phyloP scores from a whole-genome alignment of 2,888 invertebrate species.

The Acrocera orbiculus region DNA sequence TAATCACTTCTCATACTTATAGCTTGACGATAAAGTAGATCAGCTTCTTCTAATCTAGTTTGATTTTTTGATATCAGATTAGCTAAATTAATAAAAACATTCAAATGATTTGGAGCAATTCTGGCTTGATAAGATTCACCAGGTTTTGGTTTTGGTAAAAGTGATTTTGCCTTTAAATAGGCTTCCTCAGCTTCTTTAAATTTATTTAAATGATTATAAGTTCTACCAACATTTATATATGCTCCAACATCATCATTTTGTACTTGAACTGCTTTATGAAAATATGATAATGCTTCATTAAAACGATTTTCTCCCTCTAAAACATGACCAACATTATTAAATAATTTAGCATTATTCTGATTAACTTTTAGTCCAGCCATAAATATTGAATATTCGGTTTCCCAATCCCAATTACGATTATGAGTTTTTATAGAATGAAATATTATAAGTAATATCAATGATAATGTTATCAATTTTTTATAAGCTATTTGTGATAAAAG shows the following conservation, averaged over 20 bases:
- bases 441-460: slow-evolving; percentile 49
- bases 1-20: slow-evolving; percentile 96
- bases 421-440: slow-evolving; percentile 80
- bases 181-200: slow-evolving; percentile 83
- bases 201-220: slow-evolving; percentile 79
- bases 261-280: slow-evolving; percentile 79
- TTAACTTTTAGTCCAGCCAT: slow-evolving; percentile 73
- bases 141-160: slow-evolving; percentile 77
- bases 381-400: slow-evolving; percentile 83
- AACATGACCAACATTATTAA: slow-evolving; percentile 94
- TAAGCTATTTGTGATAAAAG: slow-evolving; percentile 36
- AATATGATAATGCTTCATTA: slow-evolving; percentile 71
- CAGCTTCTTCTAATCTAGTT: slow-evolving; percentile 83
- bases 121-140: slow-evolving; percentile 91
- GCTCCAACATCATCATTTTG: slow-evolving; percentile 94
- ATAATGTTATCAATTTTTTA: slow-evolving; percentile 10
- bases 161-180: slow-evolving; percentile 73
- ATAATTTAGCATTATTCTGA: slow-evolving; percentile 83
- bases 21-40: slow-evolving; percentile 82
- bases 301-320: slow-evolving; percentile 56
- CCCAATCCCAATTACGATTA: slow-evolving; percentile 81
- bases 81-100: slow-evolving; percentile 88
- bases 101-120: slow-evolving; percentile 88
- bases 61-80: slow-evolving; percentile 87
- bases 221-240: slow-evolving; percentile 91